Conservation (phyloP, 2,113 vertebrate genomes). For the Alosa alosa region DNA sequence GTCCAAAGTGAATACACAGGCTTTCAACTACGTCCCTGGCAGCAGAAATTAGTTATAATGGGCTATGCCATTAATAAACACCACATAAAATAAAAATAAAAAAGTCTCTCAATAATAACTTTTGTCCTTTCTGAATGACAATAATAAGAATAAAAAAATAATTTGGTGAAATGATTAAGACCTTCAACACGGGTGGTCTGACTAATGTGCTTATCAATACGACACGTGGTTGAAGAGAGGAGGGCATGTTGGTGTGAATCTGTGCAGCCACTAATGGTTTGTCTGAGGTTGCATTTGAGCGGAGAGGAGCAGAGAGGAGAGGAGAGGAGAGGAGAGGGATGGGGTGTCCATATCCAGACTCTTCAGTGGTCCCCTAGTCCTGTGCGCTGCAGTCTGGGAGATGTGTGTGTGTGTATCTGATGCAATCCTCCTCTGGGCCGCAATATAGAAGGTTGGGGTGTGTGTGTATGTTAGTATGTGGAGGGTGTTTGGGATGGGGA, state of each 20-base stretch:
- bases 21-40: not conserved
- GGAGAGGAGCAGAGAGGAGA: not conserved
- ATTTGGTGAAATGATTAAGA: not conserved
- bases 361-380: too few species aligned
- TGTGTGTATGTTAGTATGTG: not conserved
- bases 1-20: not conserved
- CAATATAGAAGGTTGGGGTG: not conserved
- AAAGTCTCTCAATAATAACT: not conserved
- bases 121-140: not conserved
- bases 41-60: not conserved
- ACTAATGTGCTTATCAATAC: not conserved
- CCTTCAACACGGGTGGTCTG: not conserved
- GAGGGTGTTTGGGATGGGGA: too few species aligned
- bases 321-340: not conserved
- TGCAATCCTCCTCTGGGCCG: not conserved
- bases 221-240: not conserved
- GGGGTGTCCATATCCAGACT: not conserved
- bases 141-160: not conserved
- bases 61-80: not conserved
- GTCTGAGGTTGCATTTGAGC: not conserved
- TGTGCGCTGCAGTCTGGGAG: too few species aligned
- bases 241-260: not conserved
- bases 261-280: not conserved
- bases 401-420: not conserved
- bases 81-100: not conserved